Evolutionary conservation across 2,888 invertebrate species (phyloP).

Genomic region (Drosophila demipolita): DNA sequence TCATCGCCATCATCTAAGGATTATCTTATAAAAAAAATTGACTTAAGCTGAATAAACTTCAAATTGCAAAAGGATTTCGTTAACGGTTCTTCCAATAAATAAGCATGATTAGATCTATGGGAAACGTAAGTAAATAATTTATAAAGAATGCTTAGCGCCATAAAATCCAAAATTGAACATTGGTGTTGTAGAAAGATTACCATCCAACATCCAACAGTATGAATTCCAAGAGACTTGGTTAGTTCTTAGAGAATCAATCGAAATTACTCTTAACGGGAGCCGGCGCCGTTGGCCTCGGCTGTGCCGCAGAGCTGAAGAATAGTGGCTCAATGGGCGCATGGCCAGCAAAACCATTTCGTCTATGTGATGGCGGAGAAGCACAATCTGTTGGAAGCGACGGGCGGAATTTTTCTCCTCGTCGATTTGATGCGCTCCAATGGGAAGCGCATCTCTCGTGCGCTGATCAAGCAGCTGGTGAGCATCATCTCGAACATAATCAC

Average conservation of each 20-base stretch:
- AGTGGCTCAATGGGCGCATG: constrained; percentile 87
- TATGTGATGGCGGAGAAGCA: constrained; percentile 85
- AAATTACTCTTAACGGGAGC: constrained; percentile 80
- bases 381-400: constrained; percentile 45
- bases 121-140: constrained; percentile 37
- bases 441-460: constrained; percentile 69
- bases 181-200: constrained; percentile 29
- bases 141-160: not conserved
- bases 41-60: not conserved
- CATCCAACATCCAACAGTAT: constrained; percentile 27
- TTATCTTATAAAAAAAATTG: not conserved
- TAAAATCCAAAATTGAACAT: constrained; percentile 3
- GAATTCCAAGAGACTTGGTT: constrained; percentile 9
- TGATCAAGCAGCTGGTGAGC: constrained; percentile 72
- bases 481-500: constrained; percentile 79
- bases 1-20: not conserved
- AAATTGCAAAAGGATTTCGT: not conserved
- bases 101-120: constrained; percentile 29
- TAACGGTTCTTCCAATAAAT: not conserved
- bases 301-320: constrained; percentile 80
- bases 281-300: constrained; percentile 82
- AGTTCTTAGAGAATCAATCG: constrained; percentile 28
- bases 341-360: constrained; percentile 88
- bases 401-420: constrained; percentile 40
- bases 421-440: constrained; percentile 79